These are phyloP conservation scores for Glaucopsyche alexis DNA, from an alignment of 2,888 invertebrate genomes.

Conservation along the genomic window DNA sequence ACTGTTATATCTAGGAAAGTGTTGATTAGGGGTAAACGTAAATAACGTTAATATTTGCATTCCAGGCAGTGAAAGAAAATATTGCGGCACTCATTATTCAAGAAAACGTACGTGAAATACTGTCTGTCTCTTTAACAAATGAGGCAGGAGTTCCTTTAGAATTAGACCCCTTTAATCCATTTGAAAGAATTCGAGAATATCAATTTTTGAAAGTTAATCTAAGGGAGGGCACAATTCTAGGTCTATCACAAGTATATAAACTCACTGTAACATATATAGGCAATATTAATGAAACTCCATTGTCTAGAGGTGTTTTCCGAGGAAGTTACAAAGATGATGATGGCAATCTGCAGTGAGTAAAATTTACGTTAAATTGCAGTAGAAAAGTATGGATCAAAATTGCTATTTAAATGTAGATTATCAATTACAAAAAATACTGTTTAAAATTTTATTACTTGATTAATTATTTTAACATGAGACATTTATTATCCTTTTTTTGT, in stretches of 20 bases:
- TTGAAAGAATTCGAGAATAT: constrained; percentile 52
- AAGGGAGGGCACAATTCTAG: constrained; percentile 49
- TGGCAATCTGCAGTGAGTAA: constrained; percentile 58
- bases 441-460: too few relatives aligned
- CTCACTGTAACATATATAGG: constrained; percentile 59
- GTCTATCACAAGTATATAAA: constrained; percentile 47
- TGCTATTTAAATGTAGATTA: too few relatives aligned
- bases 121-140: constrained; percentile 46
- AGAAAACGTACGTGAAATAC: constrained; percentile 61
- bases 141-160: constrained; percentile 42
- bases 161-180: constrained; percentile 45
- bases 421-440: too few relatives aligned
- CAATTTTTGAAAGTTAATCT: constrained; percentile 64
- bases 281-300: constrained; percentile 69
- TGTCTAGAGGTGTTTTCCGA: constrained; percentile 68
- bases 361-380: not conserved
- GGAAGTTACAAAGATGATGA: constrained; percentile 57
- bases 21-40: not conserved
- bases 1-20: too few relatives aligned
- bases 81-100: constrained; percentile 55
- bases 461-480: too few relatives aligned
- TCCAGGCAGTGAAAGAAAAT: constrained; percentile 52
- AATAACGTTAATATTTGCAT: constrained; percentile 32
- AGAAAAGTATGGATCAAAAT: not conserved
- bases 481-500: too few relatives aligned